phyloP scores from a whole-genome alignment of 2,888 invertebrate species.

The Candidula unifasciata region DNA sequence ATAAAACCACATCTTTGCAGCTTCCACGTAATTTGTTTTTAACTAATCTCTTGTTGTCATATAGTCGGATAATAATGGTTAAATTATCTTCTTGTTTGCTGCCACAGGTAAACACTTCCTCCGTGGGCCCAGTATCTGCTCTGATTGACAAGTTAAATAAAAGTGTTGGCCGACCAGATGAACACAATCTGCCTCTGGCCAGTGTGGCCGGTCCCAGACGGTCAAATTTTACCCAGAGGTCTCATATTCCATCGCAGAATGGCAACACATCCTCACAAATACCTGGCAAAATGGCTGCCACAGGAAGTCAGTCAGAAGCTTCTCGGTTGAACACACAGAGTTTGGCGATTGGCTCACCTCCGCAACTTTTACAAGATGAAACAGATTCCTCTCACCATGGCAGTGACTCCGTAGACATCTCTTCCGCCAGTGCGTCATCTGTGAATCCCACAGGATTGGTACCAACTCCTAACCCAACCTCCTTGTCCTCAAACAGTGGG shows the following conservation, averaged over 20 bases:
- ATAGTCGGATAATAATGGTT: too few relatives aligned
- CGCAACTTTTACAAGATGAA: background rate
- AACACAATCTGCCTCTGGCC: background rate
- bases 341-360: background rate
- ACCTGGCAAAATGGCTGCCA: background rate
- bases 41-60: too few relatives aligned
- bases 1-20: too few relatives aligned
- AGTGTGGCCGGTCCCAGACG: background rate
- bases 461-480: background rate
- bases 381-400: background rate
- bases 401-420: background rate
- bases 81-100: background rate
- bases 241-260: background rate
- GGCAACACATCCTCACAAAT: background rate
- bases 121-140: conserved; percentile 48
- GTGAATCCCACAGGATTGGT: background rate
- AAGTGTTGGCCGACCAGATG: conserved; percentile 9
- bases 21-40: too few relatives aligned
- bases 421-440: background rate
- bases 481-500: conserved; percentile 12
- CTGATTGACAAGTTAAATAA: conserved; percentile 48
- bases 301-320: background rate
- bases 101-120: conserved; percentile 41
- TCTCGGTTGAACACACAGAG: background rate
- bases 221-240: conserved; percentile 21